Percentiles rank a stretch among this genome's conserved stretches.
Evolutionary conservation across 1,140 invertebrate species (phyloP).

Genomic region (Bombus pascuorum): DNA sequence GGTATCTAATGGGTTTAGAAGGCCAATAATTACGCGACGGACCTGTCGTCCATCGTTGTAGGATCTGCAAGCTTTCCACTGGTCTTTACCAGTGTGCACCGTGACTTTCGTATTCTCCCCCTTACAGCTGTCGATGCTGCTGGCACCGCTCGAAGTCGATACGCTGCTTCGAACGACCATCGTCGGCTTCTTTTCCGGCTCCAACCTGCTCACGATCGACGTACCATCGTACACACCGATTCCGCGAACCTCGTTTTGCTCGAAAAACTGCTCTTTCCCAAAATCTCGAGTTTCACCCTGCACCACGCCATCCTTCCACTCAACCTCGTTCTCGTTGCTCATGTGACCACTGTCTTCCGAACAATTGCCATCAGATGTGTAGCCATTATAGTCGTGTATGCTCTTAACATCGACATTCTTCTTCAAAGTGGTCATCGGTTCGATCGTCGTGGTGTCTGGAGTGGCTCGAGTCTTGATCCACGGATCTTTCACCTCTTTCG

Average conservation of each 20-base stretch:
- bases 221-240: conserved; percentile 53
- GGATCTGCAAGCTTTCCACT: conserved; percentile 26
- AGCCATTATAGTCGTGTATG: conserved; percentile 63
- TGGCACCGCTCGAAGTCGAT: conserved; percentile 53
- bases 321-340: conserved; percentile 86
- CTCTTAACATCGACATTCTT: conserved; percentile 33
- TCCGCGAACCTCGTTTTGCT: conserved; percentile 80
- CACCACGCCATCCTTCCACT: conserved; percentile 68
- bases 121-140: conserved; percentile 70
- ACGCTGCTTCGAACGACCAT: conserved; percentile 3
- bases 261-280: conserved; percentile 81
- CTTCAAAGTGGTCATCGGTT: conserved; percentile 24
- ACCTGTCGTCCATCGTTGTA: conserved; percentile 55
- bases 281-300: conserved; percentile 32
- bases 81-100: neutral
- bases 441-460: conserved; percentile 16
- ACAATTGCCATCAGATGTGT: conserved; percentile 81
- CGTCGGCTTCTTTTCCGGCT: conserved; percentile 46
- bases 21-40: conserved; percentile 22
- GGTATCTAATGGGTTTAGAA: neutral
- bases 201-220: conserved; percentile 60
- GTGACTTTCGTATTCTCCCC: conserved; percentile 22
- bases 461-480: conserved; percentile 62
- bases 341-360: conserved; percentile 91
- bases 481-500: conserved; percentile 55